phyloP scores from a whole-genome alignment of 2,888 invertebrate species.

The Rhingia campestris region DNA sequence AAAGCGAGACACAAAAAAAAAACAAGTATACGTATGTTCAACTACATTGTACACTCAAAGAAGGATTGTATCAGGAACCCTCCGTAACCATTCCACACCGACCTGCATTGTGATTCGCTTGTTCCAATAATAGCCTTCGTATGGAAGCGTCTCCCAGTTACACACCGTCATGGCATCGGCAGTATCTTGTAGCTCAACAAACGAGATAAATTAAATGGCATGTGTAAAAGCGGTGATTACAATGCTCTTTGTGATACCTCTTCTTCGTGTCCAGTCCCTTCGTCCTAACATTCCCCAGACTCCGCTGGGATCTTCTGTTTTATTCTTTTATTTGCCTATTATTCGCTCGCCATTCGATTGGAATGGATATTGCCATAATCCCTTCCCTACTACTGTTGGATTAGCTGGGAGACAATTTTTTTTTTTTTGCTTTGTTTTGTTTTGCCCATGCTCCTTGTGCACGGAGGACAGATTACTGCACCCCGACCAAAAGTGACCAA shows the following conservation, averaged over 20 bases:
- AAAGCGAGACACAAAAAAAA: conserved; percentile 18
- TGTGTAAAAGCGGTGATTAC: conserved; percentile 74
- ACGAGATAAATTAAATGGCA: conserved; percentile 74
- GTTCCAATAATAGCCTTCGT: conserved; percentile 48
- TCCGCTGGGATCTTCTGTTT: conserved; percentile 23
- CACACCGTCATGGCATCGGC: conserved; percentile 5
- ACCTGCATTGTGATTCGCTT: conserved; percentile 39
- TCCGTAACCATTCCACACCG: background rate
- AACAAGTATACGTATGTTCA: background rate
- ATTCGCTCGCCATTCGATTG: conserved; percentile 61
- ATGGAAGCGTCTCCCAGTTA: conserved; percentile 26
- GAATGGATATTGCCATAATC: conserved; percentile 58
- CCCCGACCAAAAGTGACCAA: conserved; percentile 64
- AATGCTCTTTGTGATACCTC: conserved; percentile 72
- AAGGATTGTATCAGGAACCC: conserved; percentile 37
- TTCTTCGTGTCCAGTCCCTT: conserved; percentile 17
- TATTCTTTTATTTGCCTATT: conserved; percentile 66
- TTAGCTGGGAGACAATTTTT: conserved; percentile 42
- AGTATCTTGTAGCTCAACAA: conserved; percentile 72
- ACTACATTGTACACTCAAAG: conserved; percentile 25
- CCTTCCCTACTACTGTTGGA: conserved; percentile 56
- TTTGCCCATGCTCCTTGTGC: conserved; percentile 12
- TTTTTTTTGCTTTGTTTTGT: background rate
- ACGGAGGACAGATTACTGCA: conserved; percentile 52
- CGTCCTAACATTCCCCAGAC: background rate